Percentiles rank a stretch among this genome's conserved stretches.
These are phyloP conservation scores for Lacerta agilis DNA, from an alignment of 2,797 vertebrate genomes.

Conservation along the genomic window DNA sequence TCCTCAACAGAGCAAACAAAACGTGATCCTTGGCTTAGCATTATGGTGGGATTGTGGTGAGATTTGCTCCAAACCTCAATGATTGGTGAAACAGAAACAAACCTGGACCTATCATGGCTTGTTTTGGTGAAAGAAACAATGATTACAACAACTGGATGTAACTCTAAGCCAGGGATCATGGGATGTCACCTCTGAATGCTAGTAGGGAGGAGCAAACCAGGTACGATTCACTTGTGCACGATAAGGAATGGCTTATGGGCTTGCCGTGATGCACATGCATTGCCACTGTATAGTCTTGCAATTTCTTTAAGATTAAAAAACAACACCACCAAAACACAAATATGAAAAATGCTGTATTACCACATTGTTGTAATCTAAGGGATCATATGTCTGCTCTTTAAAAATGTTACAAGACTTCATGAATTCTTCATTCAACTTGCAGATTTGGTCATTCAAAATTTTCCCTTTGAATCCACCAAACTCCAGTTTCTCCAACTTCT, in stretches of 20 bases:
- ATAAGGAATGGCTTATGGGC: no score
- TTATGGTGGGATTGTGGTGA: no score
- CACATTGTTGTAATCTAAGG: slow-evolving; percentile 74
- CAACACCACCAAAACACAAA: neutral
- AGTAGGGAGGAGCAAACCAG: neutral
- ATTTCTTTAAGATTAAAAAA: neutral
- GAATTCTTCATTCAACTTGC: slow-evolving; percentile 78
- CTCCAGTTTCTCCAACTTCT: slow-evolving; percentile 85
- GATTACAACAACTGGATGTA: no score
- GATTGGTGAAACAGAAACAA: no score
- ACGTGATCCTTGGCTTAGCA: no score
- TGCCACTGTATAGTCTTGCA: neutral
- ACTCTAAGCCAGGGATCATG: no score
- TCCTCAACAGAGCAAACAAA: no score
- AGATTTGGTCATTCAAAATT: slow-evolving; percentile 77
- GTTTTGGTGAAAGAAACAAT: no score
- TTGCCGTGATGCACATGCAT: neutral
- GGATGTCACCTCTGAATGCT: neutral
- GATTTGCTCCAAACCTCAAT: no score
- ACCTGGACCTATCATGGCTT: no score
- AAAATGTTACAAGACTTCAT: slow-evolving; percentile 76
- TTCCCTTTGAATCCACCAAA: slow-evolving; percentile 81
- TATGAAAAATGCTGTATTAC: slow-evolving; percentile 60
- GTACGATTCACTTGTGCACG: no score
- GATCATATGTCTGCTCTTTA: slow-evolving; percentile 72